Evolutionary conservation across 2,888 invertebrate species (phyloP).

Genomic region (Limnephilus auricula): DNA sequence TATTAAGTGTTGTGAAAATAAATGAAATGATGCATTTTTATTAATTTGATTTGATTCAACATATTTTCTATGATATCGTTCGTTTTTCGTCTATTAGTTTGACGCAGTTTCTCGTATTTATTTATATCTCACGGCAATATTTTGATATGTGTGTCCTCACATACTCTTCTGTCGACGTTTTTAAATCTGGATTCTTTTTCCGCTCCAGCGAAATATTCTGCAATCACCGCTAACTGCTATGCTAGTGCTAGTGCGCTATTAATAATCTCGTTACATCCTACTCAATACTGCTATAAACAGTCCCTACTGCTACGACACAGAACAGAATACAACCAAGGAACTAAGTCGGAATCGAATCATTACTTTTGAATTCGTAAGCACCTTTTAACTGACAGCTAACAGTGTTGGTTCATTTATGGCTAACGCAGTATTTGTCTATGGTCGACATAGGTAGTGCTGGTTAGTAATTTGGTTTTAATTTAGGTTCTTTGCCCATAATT

Average conservation of each 20-base stretch:
- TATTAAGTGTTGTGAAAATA: no score
- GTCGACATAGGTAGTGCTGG: slow-evolving; percentile 60
- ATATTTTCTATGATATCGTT: background rate
- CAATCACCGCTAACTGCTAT: background rate
- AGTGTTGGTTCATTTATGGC: no score
- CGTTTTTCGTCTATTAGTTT: background rate
- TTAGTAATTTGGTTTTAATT: slow-evolving; percentile 63
- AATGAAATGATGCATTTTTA: no score
- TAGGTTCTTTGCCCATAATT: slow-evolving; percentile 57
- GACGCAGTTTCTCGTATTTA: background rate
- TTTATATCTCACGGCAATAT: slow-evolving; percentile 2
- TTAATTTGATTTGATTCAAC: background rate
- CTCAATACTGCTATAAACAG: background rate
- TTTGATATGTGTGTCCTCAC: background rate
- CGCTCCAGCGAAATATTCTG: slow-evolving; percentile 40
- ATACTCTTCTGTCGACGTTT: slow-evolving; percentile 16
- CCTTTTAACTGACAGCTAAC: slow-evolving; percentile 62
- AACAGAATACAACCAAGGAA: background rate
- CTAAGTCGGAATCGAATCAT: slow-evolving; percentile 13
- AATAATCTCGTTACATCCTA: slow-evolving; percentile 40
- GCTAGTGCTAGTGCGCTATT: slow-evolving; percentile 36
- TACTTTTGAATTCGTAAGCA: slow-evolving; percentile 61
- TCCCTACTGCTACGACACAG: no score
- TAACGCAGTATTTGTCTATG: slow-evolving; percentile 60
- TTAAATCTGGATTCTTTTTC: slow-evolving; percentile 10